Evolutionary conservation across 2,888 invertebrate species (phyloP), one percentile per base, ranked within the genome.

Genomic region (Leptinotarsa rubiginosa): DNA sequence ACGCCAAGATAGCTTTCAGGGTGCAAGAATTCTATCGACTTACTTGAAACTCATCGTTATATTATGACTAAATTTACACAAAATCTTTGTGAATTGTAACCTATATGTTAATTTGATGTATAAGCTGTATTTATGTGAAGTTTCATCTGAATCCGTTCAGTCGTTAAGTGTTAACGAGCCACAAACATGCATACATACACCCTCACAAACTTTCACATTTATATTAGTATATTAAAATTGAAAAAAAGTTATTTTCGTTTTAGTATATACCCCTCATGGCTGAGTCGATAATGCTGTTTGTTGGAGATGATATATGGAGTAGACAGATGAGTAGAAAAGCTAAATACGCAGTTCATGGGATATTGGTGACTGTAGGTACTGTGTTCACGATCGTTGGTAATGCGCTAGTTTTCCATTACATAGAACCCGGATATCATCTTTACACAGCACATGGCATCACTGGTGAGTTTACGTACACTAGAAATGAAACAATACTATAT

Each of bases 361-460:
- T 80, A 25, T 73, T 84, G 18, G 79, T 85, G 18, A 76, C 78
- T 16, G 15, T 82, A 15, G 83, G 82, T 47, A 82, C 83, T 12
- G 71, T 79, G 10, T 74, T 84, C 25, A 78, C 82, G 41, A 82
- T 81, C 20, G 77, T 77, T 16, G 85, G 85, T 47, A 80, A 83
- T 73, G 78, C 79, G 22, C 74, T 83, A 12, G 80, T 81, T 10
- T 82, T 81, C 66, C 74, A 81, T 73, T 81, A 82, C 72, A 69
- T 82, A 20, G 10, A 67, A 66, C 75, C 82, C 13, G 81, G 80
- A 41, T 82, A 80, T 65, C 84, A 84, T 75, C 77, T 84, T 16
- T 79, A 81, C 64, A 84, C 84, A 47, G 80, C 74, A 16, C 85
- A 85, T 77, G 84, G 84, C 73, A 82, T 85, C 65, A 83, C 85